These are phyloP conservation scores for Nothura maculosa DNA, from an alignment of 2,797 vertebrate genomes.

Conservation along the genomic window DNA sequence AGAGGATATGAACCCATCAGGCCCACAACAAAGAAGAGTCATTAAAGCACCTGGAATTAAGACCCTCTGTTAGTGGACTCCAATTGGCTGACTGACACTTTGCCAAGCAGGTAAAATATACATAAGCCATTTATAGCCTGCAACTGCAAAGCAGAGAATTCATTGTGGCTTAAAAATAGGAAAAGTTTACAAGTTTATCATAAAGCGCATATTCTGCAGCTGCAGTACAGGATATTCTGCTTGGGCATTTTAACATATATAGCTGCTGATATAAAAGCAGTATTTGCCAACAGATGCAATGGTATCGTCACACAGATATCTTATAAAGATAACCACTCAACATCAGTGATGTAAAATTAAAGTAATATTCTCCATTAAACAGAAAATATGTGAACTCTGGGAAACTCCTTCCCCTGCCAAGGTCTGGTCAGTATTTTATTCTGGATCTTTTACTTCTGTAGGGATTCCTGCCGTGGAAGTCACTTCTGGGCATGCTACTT, in stretches of 20 bases:
- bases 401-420: not conserved
- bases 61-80: not conserved
- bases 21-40: not conserved
- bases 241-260: not conserved
- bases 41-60: not conserved
- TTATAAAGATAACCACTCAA: not conserved
- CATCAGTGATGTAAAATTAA: not conserved
- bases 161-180: not conserved
- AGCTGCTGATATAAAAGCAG: not conserved
- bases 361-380: rapidly evolving
- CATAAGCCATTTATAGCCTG: not conserved
- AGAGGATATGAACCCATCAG: not conserved
- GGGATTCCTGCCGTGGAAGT: not conserved
- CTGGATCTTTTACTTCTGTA: not conserved
- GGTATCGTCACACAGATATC: not conserved
- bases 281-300: not conserved
- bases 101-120: not conserved
- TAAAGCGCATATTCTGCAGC: not conserved
- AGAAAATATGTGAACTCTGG: not conserved
- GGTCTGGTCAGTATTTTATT: not conserved
- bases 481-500: not conserved
- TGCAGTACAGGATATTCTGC: not conserved
- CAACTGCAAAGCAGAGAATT: not conserved
- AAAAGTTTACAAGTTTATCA: not conserved
- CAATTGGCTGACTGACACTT: not conserved